Evolutionary conservation across 2,797 vertebrate genomes (phyloP).

Genomic region (Acropternis orthonyx): DNA sequence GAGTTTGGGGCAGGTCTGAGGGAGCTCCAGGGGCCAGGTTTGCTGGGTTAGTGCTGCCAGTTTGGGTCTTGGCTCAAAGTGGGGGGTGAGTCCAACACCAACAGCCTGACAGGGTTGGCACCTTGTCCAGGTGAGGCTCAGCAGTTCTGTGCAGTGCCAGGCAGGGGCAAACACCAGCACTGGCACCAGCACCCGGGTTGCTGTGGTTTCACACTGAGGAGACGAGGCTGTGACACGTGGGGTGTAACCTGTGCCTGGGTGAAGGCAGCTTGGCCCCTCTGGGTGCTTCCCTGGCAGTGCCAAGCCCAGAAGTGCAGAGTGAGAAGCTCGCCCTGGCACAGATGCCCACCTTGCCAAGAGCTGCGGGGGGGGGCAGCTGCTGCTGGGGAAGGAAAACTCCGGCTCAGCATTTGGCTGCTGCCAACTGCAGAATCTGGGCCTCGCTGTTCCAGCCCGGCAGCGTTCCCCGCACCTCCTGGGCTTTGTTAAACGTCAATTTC

Average conservation of each 20-base stretch:
- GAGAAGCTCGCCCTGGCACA: accelerated
- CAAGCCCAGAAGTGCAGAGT: background rate
- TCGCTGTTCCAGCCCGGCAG: background rate
- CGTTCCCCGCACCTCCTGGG: background rate
- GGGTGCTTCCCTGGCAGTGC: background rate
- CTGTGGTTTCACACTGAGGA: background rate
- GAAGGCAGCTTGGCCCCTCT: background rate
- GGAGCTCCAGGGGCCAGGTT: no score
- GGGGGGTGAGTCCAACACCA: background rate
- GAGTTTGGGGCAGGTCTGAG: background rate
- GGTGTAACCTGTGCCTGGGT: background rate
- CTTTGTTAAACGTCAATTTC: background rate
- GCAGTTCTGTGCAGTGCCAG: background rate
- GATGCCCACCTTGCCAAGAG: background rate
- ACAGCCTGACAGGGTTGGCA: background rate
- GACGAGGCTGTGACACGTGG: background rate
- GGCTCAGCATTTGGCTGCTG: background rate
- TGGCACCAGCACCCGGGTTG: background rate
- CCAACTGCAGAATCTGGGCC: background rate
- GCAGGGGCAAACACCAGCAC: background rate
- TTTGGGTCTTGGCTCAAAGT: background rate
- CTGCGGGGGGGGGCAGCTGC: background rate
- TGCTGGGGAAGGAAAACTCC: background rate
- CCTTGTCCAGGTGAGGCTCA: background rate
- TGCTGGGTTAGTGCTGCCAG: background rate